phyloP scores from a whole-genome alignment of 2,888 invertebrate species.

The Platycheirus rosarum region DNA sequence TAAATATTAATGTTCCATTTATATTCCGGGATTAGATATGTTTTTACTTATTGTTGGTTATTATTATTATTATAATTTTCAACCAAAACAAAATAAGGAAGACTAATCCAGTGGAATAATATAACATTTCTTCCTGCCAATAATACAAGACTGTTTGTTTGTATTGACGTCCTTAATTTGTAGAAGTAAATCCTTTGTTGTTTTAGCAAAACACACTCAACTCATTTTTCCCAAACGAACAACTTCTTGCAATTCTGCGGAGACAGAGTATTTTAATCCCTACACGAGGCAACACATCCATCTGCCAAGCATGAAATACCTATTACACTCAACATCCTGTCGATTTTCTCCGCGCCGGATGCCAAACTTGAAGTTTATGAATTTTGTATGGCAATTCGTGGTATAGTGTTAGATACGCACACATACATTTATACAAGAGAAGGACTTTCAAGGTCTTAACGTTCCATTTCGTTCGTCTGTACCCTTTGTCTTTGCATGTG shows the following conservation, averaged over 20 bases:
- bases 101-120: conserved; percentile 3
- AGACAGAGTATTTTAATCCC: conserved; percentile 46
- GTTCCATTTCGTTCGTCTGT: conserved; percentile 3
- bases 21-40: not conserved
- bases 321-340: conserved; percentile 14
- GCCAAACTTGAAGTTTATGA: conserved; percentile 37
- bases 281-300: conserved; percentile 8
- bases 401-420: not conserved
- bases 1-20: conserved; percentile 4
- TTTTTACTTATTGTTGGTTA: not conserved
- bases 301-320: not conserved
- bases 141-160: not conserved
- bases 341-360: conserved; percentile 5
- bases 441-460: conserved; percentile 31
- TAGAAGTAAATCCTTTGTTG: conserved; percentile 10
- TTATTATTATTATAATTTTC: no score
- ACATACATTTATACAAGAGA: conserved; percentile 17
- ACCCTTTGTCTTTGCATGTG: not conserved
- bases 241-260: conserved; percentile 54
- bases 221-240: conserved; percentile 3
- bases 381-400: conserved; percentile 36
- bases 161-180: not conserved
- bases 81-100: conserved; percentile 11
- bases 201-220: not conserved
- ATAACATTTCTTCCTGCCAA: not conserved